Evolutionary conservation across 2,113 vertebrate species (phyloP), one percentile per base, ranked within the genome.

Genomic region (Nothocercus nigrocapillus): DNA sequence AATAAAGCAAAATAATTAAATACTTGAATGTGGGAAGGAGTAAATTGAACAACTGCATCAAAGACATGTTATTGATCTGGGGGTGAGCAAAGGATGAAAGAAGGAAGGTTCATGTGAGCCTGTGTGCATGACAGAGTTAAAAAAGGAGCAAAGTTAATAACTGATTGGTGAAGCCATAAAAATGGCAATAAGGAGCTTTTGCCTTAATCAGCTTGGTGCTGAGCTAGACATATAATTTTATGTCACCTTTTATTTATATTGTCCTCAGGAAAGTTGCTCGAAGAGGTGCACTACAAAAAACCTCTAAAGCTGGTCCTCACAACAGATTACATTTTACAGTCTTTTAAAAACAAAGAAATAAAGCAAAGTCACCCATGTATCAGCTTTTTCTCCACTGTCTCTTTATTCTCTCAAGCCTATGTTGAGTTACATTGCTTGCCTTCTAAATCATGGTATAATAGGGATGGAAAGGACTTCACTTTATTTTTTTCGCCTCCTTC

Each of bases 191-290:
- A 97, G 96, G 95, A 96, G 64, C 58, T 83, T 96, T 97, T 97
- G 81, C 85, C 83, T 97, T 86, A 90, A 93, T 93, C 68, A 87
- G 78, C 93, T 96, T 95, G 97, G 93, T 92, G 95, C 85, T 68
- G 53, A 95, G 94, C 61, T 96, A 28, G 16, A 58, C 54, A 58
- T 96, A 89, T 94, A 88, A 97, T 93, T 97, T 97, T 95, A 95
- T 96, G 93, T 92, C 92, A 97, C 91, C 87, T 96, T 95, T 96
- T 96, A 96, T 97, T 98, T 97, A 95, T 94, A 92, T 94, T 94
- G 97, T 96, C 56, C 68, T 89, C 90, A 91, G 36, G 28, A 83
- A 97, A 94, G 56, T 77, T 63, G 53, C 85, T 82, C 78, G 68
- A 91, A 94, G 86, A 77, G 47, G 82, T 84, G 51, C 72, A 81